Evolutionary conservation across 2,797 vertebrate genomes (phyloP), one percentile per base, ranked within the genome.

Genomic region (Channallabes apus): DNA sequence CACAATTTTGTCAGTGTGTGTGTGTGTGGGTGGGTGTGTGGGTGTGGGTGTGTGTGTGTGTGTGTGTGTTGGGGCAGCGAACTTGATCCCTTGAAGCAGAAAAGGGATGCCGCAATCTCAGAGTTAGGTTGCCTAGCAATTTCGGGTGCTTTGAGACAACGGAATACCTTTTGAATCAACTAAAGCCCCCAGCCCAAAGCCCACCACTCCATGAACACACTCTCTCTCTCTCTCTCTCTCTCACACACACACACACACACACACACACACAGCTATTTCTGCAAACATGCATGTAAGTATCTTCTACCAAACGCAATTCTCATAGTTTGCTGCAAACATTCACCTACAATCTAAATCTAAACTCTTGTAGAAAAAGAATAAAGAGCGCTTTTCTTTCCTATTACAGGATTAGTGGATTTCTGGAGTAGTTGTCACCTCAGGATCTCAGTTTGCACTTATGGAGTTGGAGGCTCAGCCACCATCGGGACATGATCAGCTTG

Each of bases 71-170:
- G 56, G 72, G 72, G 71, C 79, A 80, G 86, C 89, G 86, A 91
- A 92, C 88, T 91, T 92, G 92, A 89, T 90, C 86, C 84, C 72
- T 73, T 82, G 76, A 9, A 83, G 88, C 88, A 90, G 89, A 93
- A 93, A 91, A 91, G 88, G 88, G 92, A 93, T 93, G 92, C 91
- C 87, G 87, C 90, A 84, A 83, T 89, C 80, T 89, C 72, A 87
- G 85, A 29, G 67, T 88, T 54, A 15, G 84, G 94, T 95, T 95
- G 93, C 94, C 86, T 89, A 88, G 94, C 85, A 71, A 94, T 91
- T 85, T 68, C 6, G 20, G 83, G 76, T 46, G 58, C 29, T 72
- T 82, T 67, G 79, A 86, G 84, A 91, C 89, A 91, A 91, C 89
- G 76, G 86, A 85, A 90, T 86, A 85, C 86, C 85, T 87, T 90